These are phyloP conservation scores for Xestoiulus laeticollis DNA, from an alignment of 2,888 invertebrate genomes.

Conservation along the genomic window DNA sequence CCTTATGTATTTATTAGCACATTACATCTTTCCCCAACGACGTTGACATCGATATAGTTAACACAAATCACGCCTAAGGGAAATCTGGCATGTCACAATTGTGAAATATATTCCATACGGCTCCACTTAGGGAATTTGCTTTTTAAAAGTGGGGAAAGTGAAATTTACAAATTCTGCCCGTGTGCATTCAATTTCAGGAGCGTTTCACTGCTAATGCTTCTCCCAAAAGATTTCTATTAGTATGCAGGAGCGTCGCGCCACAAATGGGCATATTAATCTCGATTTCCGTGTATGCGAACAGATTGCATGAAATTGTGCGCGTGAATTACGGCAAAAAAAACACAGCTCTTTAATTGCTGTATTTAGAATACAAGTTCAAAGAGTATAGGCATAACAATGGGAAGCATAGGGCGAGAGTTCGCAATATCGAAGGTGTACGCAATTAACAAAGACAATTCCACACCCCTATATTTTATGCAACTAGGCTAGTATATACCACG, in stretches of 20 bases:
- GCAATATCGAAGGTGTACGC: too few relatives aligned
- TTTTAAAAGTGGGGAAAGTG: conserved; percentile 18
- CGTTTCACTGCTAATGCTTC: not conserved
- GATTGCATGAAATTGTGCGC: not conserved
- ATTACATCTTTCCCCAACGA: conserved; percentile 10
- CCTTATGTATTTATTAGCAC: not conserved
- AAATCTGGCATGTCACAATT: conserved; percentile 24
- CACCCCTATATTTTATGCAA: too few relatives aligned
- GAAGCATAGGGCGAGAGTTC: too few relatives aligned
- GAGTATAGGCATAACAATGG: too few relatives aligned
- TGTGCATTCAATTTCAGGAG: not conserved
- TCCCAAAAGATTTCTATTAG: not conserved
- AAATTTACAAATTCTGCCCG: conserved; percentile 34
- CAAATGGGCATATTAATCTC: conserved; percentile 32
- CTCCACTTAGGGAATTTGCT: conserved; percentile 14
- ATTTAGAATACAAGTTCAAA: not conserved
- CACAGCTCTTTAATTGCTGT: not conserved
- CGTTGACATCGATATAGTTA: conserved; percentile 41
- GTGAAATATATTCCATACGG: not conserved
- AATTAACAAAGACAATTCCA: too few relatives aligned
- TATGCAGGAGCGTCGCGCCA: not conserved
- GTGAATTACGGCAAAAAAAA: not conserved
- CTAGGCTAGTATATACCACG: too few relatives aligned
- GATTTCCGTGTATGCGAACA: not conserved
- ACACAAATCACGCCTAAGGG: conserved; percentile 31